Conservation (phyloP, 2,797 vertebrate species). For the Leptatherina wallacei region DNA sequence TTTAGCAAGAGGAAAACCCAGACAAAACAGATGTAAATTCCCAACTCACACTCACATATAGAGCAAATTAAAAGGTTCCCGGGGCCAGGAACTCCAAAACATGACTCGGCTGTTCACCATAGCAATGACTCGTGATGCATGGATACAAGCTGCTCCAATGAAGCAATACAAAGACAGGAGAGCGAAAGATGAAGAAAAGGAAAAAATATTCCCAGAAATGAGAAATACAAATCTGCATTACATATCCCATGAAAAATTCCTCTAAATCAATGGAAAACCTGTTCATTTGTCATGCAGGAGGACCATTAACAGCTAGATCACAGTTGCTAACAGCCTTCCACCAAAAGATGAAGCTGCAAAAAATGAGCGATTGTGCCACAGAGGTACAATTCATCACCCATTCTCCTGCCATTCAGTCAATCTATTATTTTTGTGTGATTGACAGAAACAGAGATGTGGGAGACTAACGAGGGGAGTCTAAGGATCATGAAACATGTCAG, state of each 20-base stretch:
- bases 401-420: background rate
- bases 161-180: background rate
- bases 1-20: background rate
- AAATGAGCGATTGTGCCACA: background rate
- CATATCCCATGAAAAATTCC: background rate
- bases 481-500: conserved; percentile 30
- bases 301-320: background rate
- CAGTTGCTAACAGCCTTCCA: too few relatives aligned
- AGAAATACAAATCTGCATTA: background rate
- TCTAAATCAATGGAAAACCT: background rate
- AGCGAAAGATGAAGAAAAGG: background rate
- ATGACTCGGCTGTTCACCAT: conserved; percentile 38
- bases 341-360: background rate
- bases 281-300: background rate
- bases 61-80: conserved; percentile 18
- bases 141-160: conserved; percentile 10
- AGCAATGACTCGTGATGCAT: conserved; percentile 38
- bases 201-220: background rate
- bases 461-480: conserved; percentile 8
- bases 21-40: background rate
- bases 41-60: background rate
- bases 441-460: background rate
- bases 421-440: background rate
- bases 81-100: conserved; percentile 35
- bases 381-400: background rate